A percentile compares a stretch with the other conserved stretches of the same genome.
Evolutionary conservation across 2,888 invertebrate genomes (phyloP).

Genomic region (Pristionchus exspectatus): DNA sequence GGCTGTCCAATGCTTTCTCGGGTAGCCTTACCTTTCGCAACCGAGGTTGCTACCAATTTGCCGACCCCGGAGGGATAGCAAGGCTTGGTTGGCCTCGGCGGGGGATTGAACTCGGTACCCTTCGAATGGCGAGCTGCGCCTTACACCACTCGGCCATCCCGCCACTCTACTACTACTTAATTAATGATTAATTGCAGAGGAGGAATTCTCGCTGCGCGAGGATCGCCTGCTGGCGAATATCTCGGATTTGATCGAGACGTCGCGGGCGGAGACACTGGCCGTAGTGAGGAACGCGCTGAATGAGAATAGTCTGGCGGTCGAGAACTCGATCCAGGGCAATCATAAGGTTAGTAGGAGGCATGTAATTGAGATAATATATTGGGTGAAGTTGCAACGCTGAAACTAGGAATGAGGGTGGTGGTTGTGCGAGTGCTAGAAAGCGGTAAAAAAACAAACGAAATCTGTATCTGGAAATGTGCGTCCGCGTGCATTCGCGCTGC

Average conservation of each 20-base stretch:
- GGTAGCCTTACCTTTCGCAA: too few relatives aligned
- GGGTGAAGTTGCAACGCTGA: neutral
- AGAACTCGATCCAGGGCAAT: slow-evolving; percentile 57
- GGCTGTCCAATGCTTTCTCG: too few relatives aligned
- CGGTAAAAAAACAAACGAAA: neutral
- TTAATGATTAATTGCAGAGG: slow-evolving; percentile 56
- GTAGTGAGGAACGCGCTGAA: slow-evolving; percentile 57
- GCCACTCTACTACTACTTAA: too few relatives aligned
- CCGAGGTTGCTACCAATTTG: too few relatives aligned
- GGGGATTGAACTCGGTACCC: too few relatives aligned
- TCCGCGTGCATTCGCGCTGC: neutral
- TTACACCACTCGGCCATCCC: too few relatives aligned
- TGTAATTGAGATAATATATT: too few relatives aligned
- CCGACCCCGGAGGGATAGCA: too few relatives aligned
- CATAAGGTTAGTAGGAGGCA: slow-evolving; percentile 56
- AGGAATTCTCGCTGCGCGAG: slow-evolving; percentile 68
- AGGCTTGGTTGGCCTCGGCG: too few relatives aligned
- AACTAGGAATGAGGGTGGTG: neutral
- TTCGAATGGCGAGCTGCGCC: too few relatives aligned
- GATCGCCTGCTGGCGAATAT: slow-evolving; percentile 66
- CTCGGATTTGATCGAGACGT: slow-evolving; percentile 59
- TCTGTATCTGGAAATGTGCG: neutral
- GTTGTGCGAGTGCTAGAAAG: neutral
- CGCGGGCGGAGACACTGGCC: slow-evolving; percentile 56
- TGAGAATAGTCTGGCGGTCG: slow-evolving; percentile 57